Evolutionary conservation across 2,113 vertebrate species (phyloP).

Genomic region (Corvus cornix): DNA sequence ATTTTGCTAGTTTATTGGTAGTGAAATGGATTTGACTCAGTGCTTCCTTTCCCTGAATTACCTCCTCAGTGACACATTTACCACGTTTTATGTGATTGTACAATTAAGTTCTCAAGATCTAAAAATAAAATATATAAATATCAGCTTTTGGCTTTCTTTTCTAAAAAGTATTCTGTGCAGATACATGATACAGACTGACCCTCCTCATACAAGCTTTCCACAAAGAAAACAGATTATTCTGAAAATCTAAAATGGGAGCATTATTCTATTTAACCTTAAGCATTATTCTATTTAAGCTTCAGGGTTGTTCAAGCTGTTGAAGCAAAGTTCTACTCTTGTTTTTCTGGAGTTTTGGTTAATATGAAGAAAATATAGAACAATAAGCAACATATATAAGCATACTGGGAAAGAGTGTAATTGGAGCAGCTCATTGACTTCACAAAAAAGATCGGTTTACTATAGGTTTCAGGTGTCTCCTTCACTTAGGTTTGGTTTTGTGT

Average conservation of each 20-base stretch:
- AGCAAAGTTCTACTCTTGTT: neutral
- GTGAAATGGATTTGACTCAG: neutral
- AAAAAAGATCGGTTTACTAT: neutral
- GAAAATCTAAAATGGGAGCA: neutral
- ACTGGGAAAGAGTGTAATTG: neutral
- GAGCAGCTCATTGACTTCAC: neutral
- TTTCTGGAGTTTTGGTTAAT: neutral
- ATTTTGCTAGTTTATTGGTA: neutral
- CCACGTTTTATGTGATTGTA: neutral
- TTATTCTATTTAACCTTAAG: neutral
- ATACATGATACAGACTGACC: neutral
- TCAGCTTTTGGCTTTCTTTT: neutral
- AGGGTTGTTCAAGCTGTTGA: neutral
- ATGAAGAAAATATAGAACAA: neutral
- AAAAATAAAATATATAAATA: neutral
- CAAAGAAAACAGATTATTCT: neutral
- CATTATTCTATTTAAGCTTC: neutral
- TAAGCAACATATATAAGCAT: neutral
- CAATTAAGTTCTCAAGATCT: neutral
- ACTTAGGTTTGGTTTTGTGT: neutral
- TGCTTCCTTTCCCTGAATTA: neutral
- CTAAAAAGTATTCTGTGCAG: neutral
- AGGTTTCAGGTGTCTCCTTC: neutral
- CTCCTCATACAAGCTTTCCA: neutral
- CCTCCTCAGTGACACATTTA: neutral